Conservation (phyloP, 2,888 invertebrate genomes). For the Helleia helle region DNA sequence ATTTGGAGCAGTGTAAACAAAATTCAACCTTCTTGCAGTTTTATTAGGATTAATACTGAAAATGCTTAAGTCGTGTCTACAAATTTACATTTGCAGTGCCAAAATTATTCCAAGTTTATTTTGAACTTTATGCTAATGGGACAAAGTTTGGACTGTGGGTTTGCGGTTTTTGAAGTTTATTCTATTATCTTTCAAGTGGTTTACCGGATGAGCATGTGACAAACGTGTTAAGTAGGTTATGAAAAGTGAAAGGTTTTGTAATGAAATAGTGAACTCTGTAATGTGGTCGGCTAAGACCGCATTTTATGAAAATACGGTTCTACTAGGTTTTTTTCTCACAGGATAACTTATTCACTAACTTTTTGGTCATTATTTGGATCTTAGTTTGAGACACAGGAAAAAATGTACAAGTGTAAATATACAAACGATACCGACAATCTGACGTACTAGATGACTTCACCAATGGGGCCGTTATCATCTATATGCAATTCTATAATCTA, state of each 20-base stretch:
- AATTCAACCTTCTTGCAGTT: constrained; percentile 17
- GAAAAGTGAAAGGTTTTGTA: constrained; percentile 36
- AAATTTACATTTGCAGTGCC: constrained; percentile 10
- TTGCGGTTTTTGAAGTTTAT: neutral
- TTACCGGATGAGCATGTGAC: constrained; percentile 21
- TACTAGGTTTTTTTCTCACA: neutral
- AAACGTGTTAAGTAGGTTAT: constrained; percentile 27
- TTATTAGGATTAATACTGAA: constrained; percentile 13
- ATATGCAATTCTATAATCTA: no score
- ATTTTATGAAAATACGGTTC: constrained; percentile 14
- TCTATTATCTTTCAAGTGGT: constrained; percentile 22
- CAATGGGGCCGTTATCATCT: no score
- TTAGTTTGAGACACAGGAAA: no score
- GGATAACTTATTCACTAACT: neutral
- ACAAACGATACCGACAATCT: no score
- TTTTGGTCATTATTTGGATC: no score
- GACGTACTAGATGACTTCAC: neutral
- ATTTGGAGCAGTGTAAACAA: constrained; percentile 11
- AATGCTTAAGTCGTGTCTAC: constrained; percentile 12
- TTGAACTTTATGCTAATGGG: constrained; percentile 10
- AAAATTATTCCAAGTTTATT: constrained; percentile 5
- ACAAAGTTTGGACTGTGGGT: constrained; percentile 5
- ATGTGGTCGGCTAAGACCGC: constrained; percentile 21
- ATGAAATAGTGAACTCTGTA: constrained; percentile 21
- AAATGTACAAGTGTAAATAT: no score